Conservation (phyloP, 2,113 vertebrate species). For the Gopherus flavomarginatus region DNA sequence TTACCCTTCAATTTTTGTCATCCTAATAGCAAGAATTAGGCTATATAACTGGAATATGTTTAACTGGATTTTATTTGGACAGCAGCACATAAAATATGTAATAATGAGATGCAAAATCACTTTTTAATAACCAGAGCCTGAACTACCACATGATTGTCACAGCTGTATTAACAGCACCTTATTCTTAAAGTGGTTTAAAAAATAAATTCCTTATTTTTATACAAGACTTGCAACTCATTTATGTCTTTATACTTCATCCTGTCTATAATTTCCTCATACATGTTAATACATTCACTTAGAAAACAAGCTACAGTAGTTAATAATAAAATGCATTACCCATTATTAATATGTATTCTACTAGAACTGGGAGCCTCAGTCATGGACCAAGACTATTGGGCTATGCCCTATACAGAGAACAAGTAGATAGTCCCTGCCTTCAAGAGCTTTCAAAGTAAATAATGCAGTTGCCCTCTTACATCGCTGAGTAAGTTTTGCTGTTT, state of each 20-base stretch:
- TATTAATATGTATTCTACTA: not conserved
- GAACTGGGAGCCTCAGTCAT: not conserved
- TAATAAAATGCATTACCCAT: not conserved
- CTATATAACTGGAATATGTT: not conserved
- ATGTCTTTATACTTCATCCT: not conserved
- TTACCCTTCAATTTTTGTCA: not conserved
- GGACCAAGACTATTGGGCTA: not conserved
- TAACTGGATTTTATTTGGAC: not conserved
- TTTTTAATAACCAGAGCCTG: not conserved
- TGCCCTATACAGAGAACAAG: not conserved
- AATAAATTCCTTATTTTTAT: not conserved
- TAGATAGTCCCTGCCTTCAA: not conserved
- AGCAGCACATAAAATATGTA: not conserved
- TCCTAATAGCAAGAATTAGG: not conserved
- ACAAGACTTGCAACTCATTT: not conserved
- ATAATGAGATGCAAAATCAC: not conserved
- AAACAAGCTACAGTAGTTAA: not conserved
- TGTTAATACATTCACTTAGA: not conserved
- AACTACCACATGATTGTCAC: not conserved
- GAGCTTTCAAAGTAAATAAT: not conserved
- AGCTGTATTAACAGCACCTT: not conserved
- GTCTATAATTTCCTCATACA: not conserved
- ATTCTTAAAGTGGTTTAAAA: not conserved
- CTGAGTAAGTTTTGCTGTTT: not conserved
- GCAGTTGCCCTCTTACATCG: rapidly evolving